These are phyloP conservation scores for Trachelus stipa DNA, from an alignment of 2,888 invertebrate species.

Conservation along the genomic window DNA sequence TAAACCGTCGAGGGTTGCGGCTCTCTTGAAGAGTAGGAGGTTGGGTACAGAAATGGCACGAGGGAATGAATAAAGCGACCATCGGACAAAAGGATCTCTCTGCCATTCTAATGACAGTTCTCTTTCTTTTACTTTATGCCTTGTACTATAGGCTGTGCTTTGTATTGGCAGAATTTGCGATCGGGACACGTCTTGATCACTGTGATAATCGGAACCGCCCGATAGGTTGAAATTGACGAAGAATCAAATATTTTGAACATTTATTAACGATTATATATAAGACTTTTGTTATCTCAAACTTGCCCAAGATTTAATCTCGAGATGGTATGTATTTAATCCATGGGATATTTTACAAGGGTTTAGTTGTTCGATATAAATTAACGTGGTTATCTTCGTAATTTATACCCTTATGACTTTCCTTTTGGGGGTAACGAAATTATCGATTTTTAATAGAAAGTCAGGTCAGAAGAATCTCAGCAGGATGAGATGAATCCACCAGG, in stretches of 20 bases:
- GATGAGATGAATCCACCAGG: not conserved
- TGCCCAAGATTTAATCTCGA: not conserved
- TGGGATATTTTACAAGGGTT: not conserved
- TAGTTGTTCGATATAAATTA: not conserved
- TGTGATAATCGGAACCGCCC: not conserved
- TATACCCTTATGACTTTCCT: not conserved
- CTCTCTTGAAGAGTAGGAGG: slow-evolving; percentile 22
- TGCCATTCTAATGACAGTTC: slow-evolving; percentile 35
- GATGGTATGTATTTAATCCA: not conserved
- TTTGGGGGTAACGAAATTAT: not conserved
- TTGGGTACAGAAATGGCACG: slow-evolving; percentile 14
- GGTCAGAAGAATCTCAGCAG: not conserved
- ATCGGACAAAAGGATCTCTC: slow-evolving; percentile 41
- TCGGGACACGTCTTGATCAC: not conserved
- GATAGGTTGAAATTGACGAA: not conserved
- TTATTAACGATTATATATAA: not conserved
- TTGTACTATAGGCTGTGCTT: not conserved
- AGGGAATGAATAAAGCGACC: slow-evolving; percentile 20
- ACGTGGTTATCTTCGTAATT: not conserved
- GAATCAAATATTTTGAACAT: not conserved
- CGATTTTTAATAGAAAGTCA: not conserved
- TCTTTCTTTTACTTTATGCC: not conserved
- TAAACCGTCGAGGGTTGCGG: slow-evolving; percentile 46
- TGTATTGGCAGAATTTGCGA: not conserved
- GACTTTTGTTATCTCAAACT: not conserved